phyloP scores from a whole-genome alignment of 35 echinoderm and acorn worm species.

The Hemicentrotus pulcherrimus region DNA sequence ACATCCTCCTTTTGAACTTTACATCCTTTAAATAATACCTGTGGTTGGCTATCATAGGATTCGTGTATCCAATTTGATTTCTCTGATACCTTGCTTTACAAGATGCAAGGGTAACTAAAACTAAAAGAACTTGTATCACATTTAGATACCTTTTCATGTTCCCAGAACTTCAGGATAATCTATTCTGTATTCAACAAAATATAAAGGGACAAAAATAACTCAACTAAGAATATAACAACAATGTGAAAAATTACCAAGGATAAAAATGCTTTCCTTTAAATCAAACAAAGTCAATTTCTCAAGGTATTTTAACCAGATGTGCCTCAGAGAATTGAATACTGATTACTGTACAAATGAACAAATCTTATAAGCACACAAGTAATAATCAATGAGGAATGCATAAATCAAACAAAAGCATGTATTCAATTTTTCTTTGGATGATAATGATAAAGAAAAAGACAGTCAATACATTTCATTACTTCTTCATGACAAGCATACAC shows the following conservation, averaged over 20 bases:
- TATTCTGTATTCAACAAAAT: no score
- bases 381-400: not conserved
- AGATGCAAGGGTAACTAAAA: no score
- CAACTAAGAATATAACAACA: not conserved
- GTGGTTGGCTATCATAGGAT: no score
- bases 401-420: constrained; percentile 5
- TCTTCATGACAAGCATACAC: not conserved
- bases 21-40: no score
- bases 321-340: not conserved
- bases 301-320: not conserved
- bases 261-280: not conserved
- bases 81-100: no score
- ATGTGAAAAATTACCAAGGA: not conserved
- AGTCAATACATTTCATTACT: not conserved
- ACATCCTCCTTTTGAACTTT: no score
- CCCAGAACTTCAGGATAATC: no score
- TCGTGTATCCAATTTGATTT: no score
- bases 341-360: not conserved
- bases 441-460: not conserved
- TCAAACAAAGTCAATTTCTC: no score
- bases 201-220: not conserved
- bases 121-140: no score
- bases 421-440: not conserved
- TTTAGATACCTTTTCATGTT: no score
- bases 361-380: not conserved